Evolutionary conservation across 2,113 vertebrate genomes (phyloP), one percentile per base, ranked within the genome.

Genomic region (Oreochromis spilurus): DNA sequence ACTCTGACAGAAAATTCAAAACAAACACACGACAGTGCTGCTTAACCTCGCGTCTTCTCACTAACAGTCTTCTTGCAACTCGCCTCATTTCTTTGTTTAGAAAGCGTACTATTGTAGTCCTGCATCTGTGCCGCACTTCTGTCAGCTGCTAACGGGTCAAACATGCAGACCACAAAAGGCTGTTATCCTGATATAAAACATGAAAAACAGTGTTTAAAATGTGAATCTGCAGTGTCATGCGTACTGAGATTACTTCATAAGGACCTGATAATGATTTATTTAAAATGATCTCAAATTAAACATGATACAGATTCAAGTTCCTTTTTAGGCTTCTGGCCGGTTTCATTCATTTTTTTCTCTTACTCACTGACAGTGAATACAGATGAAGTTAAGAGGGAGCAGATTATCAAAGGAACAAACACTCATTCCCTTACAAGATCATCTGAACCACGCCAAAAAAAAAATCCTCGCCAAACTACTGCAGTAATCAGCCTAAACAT

Each of bases 401-500:
- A 84, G 88, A 89, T 87, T 87, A 75, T 52, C 26, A 6, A 86
- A 86, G 17, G n/a, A 55, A 48, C 9, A 13, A 89, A 84, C 78
- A 36, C 34, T 57, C 75, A 24, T 13, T 81, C 2, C 11, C 36
- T 50, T 45, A 82, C 82, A 86, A 78, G 40, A 78, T 87, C 50
- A 67, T 79, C 57, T 43, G 72, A 29, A 67, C 9, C 14, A 2
- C 29, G 58, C 72, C 80, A 89, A n/a, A 58, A 62, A 36, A 21
- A 21, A 21, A 21, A 2, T 11, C 17, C 80, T 50, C 9, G 3
- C 29, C 57, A 34, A 53, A 11, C 48, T 36, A n/a, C 82, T 88
- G 62, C 83, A 88, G 79, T 89, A 85, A 90, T 85, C 60, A 4
- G 14, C 82, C 70, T 58, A n/a, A 82, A 87, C 65, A 75, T 85